Percentiles rank a stretch among this genome's conserved stretches.
phyloP scores from a whole-genome alignment of 1,140 invertebrate genomes.

The Argopecten irradians region DNA sequence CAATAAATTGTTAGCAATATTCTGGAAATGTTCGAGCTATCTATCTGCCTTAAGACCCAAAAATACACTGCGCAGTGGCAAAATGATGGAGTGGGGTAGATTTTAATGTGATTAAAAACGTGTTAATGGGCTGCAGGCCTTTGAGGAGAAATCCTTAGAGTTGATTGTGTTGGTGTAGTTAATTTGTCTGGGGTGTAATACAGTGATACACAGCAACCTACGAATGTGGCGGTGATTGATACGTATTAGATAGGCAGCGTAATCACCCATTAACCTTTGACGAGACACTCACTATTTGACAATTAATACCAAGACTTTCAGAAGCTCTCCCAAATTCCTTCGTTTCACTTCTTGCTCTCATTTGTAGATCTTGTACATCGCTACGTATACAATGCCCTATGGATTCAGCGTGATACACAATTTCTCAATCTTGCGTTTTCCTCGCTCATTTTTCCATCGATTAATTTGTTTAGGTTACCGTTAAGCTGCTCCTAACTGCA shows the following conservation, averaged over 20 bases:
- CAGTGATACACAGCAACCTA: conserved; percentile 20
- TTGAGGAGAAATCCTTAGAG: background rate
- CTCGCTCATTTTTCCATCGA: background rate
- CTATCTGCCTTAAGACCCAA: conserved; percentile 20
- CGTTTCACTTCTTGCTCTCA: background rate
- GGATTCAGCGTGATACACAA: background rate
- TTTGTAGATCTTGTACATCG: background rate
- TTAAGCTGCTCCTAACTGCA: background rate
- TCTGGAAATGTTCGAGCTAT: background rate
- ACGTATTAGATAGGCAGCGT: background rate
- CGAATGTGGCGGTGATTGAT: background rate
- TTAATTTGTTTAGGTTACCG: background rate
- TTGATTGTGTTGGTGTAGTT: background rate
- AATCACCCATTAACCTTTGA: conserved; percentile 1
- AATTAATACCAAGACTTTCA: background rate
- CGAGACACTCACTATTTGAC: background rate
- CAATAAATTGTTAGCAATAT: conserved; percentile 2
- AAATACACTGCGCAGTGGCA: background rate
- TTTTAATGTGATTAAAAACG: conserved; percentile 19
- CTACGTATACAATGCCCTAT: background rate
- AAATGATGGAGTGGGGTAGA: background rate
- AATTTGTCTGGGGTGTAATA: conserved; percentile 2
- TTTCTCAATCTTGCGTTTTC: background rate
- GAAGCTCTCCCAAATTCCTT: background rate
- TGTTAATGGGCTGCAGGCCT: background rate